These are phyloP conservation scores for Peromyscus melanophrys DNA, from an alignment of 2,797 vertebrate genomes.

Conservation along the genomic window DNA sequence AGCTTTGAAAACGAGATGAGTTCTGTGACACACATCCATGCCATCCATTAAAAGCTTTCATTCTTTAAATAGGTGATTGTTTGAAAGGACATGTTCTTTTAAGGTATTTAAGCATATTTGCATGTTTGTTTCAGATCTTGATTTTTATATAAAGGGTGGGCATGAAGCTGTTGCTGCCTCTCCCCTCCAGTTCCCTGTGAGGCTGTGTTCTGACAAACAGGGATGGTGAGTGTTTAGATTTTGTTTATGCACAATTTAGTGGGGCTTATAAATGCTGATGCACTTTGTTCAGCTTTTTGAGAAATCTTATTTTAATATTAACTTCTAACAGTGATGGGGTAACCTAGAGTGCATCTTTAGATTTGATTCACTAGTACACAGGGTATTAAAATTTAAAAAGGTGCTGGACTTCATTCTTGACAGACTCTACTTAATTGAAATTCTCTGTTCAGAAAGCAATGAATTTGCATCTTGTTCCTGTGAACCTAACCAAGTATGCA, in stretches of 20 bases:
- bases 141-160: background rate
- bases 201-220: background rate
- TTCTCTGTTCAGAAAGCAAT: background rate
- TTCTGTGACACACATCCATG: background rate
- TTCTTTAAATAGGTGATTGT: background rate
- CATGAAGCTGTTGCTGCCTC: background rate
- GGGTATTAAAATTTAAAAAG: background rate
- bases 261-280: background rate
- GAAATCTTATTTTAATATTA: background rate
- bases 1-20: background rate
- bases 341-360: background rate
- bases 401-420: background rate
- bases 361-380: background rate
- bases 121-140: background rate
- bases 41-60: background rate
- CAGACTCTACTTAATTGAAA: background rate
- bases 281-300: background rate
- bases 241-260: background rate
- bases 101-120: background rate
- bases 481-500: background rate
- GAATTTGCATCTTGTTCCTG: background rate
- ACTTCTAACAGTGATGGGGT: background rate
- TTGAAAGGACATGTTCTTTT: background rate
- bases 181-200: background rate
- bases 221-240: background rate